phyloP scores from a whole-genome alignment of 2,113 vertebrate species.

The Formicarius rufipectus region DNA sequence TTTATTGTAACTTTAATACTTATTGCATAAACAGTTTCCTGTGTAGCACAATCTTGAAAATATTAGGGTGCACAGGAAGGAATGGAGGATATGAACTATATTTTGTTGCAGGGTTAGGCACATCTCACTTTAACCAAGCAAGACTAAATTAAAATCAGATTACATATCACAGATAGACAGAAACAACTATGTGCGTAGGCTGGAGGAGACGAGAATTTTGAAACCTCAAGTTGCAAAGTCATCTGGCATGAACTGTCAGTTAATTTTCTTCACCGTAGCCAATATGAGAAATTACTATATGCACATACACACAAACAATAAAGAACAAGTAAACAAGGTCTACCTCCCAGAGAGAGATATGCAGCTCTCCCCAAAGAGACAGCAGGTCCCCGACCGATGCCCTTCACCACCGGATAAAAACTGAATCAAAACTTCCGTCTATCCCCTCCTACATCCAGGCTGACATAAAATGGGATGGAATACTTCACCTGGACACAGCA shows the following conservation, averaged over 20 bases:
- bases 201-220: not conserved
- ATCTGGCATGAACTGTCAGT: not conserved
- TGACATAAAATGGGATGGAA: no score
- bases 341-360: no score
- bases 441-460: no score
- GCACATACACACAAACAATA: no score
- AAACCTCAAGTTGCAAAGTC: conserved; percentile 14
- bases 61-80: conserved; percentile 53
- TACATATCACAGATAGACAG: not conserved
- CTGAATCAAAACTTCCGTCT: no score
- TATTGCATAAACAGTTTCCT: conserved; percentile 62
- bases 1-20: conserved; percentile 73
- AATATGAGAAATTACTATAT: no score
- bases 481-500: no score
- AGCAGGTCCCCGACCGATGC: no score
- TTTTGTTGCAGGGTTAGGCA: conserved; percentile 16
- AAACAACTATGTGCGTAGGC: not conserved
- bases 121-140: not conserved
- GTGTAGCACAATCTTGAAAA: conserved; percentile 73
- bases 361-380: no score
- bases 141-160: conserved; percentile 19
- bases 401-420: no score
- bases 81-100: conserved; percentile 64
- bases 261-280: not conserved
- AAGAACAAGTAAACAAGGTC: no score